These are phyloP conservation scores for Ciconia maguari DNA, from an alignment of 2,113 vertebrate species.

Conservation along the genomic window DNA sequence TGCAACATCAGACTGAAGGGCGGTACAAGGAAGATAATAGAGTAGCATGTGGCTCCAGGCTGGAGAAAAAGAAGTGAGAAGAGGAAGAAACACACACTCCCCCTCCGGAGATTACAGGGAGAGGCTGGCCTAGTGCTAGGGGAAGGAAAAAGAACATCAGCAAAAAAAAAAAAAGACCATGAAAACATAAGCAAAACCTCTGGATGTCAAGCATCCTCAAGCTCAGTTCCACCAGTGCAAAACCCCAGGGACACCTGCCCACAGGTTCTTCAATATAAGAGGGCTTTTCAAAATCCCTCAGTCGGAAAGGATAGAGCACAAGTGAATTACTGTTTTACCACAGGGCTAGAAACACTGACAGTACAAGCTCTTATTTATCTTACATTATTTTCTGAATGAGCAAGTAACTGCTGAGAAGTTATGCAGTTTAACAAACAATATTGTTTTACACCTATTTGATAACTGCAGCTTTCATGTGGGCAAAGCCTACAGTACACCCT, in stretches of 20 bases:
- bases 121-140: background rate
- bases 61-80: background rate
- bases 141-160: background rate
- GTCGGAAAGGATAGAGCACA: background rate
- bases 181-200: background rate
- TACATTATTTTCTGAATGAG: background rate
- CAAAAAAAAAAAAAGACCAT: too few species aligned
- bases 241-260: background rate
- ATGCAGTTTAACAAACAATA: background rate
- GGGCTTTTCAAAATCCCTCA: background rate
- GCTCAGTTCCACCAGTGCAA: background rate
- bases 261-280: background rate
- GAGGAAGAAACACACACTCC: background rate
- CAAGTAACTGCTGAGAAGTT: background rate
- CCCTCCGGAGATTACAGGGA: background rate
- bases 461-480: background rate
- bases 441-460: background rate
- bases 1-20: fast-evolving
- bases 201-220: background rate
- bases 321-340: background rate
- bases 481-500: background rate
- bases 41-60: background rate
- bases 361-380: background rate
- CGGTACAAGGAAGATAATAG: background rate
- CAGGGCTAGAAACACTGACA: background rate